Percentiles rank a stretch among this genome's conserved stretches.
These are phyloP conservation scores for Myotis lucifugus DNA, from an alignment of 2,113 vertebrate species.

Conservation along the genomic window DNA sequence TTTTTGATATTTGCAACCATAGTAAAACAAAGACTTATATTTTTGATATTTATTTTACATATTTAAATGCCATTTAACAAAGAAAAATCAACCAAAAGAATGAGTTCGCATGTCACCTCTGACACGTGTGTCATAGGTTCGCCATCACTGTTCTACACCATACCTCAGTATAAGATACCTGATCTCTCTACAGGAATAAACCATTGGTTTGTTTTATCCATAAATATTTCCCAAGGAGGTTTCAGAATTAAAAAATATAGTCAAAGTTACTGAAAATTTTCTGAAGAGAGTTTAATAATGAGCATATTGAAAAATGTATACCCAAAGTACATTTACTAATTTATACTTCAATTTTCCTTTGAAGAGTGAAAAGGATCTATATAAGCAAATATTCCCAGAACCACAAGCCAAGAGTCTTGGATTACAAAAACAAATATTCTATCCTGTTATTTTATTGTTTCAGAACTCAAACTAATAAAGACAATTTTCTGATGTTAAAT, in stretches of 20 bases:
- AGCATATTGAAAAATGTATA: not conserved
- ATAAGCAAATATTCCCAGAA: not conserved
- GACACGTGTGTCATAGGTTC: too few relatives aligned
- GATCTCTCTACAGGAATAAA: not conserved
- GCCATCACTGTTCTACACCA: too few relatives aligned
- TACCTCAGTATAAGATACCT: not conserved
- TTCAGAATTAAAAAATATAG: slow-evolving; percentile 29
- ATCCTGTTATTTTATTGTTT: slow-evolving; percentile 3
- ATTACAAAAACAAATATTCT: not conserved
- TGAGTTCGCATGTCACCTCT: too few relatives aligned
- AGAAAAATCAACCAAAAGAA: too few relatives aligned
- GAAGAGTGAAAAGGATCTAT: not conserved
- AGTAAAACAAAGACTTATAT: too few relatives aligned
- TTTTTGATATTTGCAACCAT: too few relatives aligned
- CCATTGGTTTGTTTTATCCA: not conserved
- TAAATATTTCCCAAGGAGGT: not conserved
- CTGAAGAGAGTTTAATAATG: not conserved
- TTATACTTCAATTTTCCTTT: not conserved
- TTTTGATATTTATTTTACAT: too few relatives aligned
- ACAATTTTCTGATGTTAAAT: slow-evolving; percentile 13
- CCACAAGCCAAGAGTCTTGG: not conserved
- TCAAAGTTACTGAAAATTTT: not conserved
- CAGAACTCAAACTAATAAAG: not conserved
- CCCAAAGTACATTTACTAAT: not conserved
- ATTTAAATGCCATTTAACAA: too few relatives aligned